Evolutionary conservation across 1,140 invertebrate genomes (phyloP), one percentile per base, ranked within the genome.

Genomic region (Pteromalus puparum): DNA sequence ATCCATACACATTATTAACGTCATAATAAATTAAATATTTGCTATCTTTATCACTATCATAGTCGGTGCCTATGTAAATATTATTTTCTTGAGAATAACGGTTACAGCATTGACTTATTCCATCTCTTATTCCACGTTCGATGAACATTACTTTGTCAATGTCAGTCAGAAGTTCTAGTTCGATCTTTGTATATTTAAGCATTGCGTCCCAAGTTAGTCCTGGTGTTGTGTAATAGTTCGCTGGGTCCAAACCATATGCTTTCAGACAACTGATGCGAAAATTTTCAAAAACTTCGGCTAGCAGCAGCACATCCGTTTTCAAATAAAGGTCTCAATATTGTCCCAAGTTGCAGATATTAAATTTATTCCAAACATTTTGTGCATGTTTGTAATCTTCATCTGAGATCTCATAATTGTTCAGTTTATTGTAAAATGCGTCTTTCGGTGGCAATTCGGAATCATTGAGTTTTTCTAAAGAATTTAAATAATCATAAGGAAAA

Each of bases 251-350:
- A 30, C 30, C 30, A 30, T 30, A 30, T 30, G 30, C 30, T 2
- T 5, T 30, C 30, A 30, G 30, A 30, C 30, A 30, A 30, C 30
- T 30, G 30, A 30, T 30, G 30, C 30, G 30, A 30, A 30, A 93
- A 88, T 90, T 91, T 91, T 92, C 90, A 88, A 92, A 91, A n/a
- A 92, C 85, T 86, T 92, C 92, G 15, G 88, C 86, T 48, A 93
- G 85, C 10, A 93, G 67, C 21, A 30, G 76, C 67, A 92, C 90
- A 86, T 93, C 92, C 24, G 89, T 91, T 90, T 91, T 92, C n/a
- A 93, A 75, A 88, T 93, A 94, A 9, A 92, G 74, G 86, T 93
- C 89, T 21, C 87, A 89, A 87, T 93, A 94, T 82, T 93, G 89
- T 7, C 87, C 86, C 84, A 93, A 88, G 77, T 83, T 92, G 38